Conservation (phyloP, 1,140 invertebrate species). For the Cydia strobilella region DNA sequence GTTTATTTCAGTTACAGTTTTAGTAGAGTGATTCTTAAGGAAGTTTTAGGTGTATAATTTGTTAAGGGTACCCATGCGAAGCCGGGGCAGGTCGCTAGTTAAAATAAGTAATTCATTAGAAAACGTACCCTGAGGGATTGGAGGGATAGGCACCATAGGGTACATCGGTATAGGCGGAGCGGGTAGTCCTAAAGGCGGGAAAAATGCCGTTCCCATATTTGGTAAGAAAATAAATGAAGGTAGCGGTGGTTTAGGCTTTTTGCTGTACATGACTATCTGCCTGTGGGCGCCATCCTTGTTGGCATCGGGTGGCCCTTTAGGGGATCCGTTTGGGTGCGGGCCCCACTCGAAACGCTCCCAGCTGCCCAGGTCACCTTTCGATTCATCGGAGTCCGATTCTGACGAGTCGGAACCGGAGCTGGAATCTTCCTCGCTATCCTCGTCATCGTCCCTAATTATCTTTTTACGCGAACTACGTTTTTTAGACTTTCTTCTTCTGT, state of each 20-base stretch:
- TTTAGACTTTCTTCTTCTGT: constrained; percentile 38
- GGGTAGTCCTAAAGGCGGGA: constrained; percentile 63
- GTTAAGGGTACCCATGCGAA: too few relatives aligned
- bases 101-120: neutral
- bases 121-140: constrained; percentile 50
- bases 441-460: constrained; percentile 59
- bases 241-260: constrained; percentile 59
- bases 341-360: constrained; percentile 16
- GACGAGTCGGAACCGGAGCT: constrained; percentile 48
- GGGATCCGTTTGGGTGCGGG: neutral
- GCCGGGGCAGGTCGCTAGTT: too few relatives aligned
- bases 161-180: constrained; percentile 67
- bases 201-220: constrained; percentile 64
- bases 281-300: constrained; percentile 59
- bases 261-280: constrained; percentile 65
- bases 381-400: constrained; percentile 42
- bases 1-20: too few relatives aligned
- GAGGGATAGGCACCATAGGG: constrained; percentile 65
- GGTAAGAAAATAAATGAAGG: constrained; percentile 72
- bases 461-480: constrained; percentile 51
- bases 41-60: too few relatives aligned
- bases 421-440: constrained; percentile 53
- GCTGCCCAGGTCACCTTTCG: constrained; percentile 30
- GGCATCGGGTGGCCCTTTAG: neutral
- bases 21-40: too few relatives aligned